phyloP scores from a whole-genome alignment of 2,113 vertebrate genomes.

The Hipposideros armiger region DNA sequence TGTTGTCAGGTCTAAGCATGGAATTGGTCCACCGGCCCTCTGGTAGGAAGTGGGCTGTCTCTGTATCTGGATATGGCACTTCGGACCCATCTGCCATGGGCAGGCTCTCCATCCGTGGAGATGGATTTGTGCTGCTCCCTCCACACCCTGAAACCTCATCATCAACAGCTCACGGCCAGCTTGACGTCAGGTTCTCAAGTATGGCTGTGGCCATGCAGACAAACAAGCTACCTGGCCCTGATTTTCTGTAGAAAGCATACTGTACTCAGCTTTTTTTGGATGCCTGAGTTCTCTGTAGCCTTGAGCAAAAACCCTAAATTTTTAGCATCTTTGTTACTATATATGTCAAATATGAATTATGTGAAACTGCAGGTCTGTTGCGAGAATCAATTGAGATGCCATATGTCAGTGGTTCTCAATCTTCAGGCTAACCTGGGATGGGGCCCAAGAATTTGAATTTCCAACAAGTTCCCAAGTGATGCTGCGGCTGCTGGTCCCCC shows the following conservation, averaged over 20 bases:
- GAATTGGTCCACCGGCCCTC: background rate
- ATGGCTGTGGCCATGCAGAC: background rate
- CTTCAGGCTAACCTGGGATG: constrained; percentile 39
- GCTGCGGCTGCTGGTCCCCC: background rate
- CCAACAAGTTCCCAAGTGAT: background rate
- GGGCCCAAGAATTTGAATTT: constrained; percentile 47
- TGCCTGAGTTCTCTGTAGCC: background rate
- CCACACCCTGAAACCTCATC: background rate
- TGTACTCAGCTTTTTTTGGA: background rate
- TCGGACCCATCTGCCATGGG: background rate
- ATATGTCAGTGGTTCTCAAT: constrained; percentile 52
- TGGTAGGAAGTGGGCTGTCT: background rate
- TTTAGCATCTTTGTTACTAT: constrained; percentile 51
- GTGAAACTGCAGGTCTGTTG: constrained; percentile 11
- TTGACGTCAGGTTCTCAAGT: background rate
- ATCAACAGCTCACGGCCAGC: background rate
- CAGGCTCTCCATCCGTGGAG: background rate
- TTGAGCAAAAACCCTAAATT: constrained; percentile 8
- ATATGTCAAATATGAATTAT: constrained; percentile 58
- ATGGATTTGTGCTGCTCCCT: background rate
- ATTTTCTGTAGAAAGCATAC: background rate
- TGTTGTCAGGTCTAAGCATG: background rate
- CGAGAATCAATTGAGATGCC: constrained; percentile 33
- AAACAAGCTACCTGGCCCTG: background rate
- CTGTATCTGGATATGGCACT: background rate